phyloP scores from a whole-genome alignment of 2,113 vertebrate genomes.

The Parotia lawesii region DNA sequence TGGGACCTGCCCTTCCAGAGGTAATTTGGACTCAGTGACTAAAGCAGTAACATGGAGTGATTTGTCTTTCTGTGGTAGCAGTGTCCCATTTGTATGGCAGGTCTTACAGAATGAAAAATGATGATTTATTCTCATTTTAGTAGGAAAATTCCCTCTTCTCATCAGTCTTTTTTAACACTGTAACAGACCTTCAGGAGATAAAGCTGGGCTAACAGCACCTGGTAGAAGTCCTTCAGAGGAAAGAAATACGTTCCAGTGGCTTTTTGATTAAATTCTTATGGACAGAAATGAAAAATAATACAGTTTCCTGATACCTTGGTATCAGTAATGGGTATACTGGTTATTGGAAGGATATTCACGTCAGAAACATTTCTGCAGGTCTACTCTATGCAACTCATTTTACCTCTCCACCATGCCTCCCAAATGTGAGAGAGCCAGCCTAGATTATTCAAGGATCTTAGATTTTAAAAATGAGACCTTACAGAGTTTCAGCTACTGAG shows the following conservation, averaged over 20 bases:
- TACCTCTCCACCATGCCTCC: background rate
- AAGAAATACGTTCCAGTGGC: conserved; percentile 13
- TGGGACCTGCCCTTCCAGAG: background rate
- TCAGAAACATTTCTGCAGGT: conserved; percentile 15
- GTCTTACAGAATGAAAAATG: conserved; percentile 8
- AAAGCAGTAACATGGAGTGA: background rate
- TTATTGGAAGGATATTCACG: background rate
- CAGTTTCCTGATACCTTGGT: background rate
- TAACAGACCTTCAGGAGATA: conserved; percentile 1
- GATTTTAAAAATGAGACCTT: conserved; percentile 20
- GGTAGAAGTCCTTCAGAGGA: conserved; percentile 3
- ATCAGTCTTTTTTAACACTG: conserved; percentile 20
- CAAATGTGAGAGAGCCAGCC: background rate
- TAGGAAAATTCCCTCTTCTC: conserved; percentile 36
- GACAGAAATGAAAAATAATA: conserved; percentile 36
- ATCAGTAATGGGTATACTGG: background rate
- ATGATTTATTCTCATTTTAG: conserved; percentile 32
- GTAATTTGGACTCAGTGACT: background rate
- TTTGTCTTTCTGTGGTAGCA: background rate
- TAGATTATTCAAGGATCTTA: conserved; percentile 4
- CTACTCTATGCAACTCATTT: background rate
- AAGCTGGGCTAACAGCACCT: conserved; percentile 1
- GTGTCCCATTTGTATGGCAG: background rate
- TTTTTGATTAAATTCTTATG: conserved; percentile 54
- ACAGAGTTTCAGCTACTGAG: conserved; percentile 10